Evolutionary conservation across 2,113 vertebrate species (phyloP), one percentile per base, ranked within the genome.

Genomic region (Gopherus evgoodei): DNA sequence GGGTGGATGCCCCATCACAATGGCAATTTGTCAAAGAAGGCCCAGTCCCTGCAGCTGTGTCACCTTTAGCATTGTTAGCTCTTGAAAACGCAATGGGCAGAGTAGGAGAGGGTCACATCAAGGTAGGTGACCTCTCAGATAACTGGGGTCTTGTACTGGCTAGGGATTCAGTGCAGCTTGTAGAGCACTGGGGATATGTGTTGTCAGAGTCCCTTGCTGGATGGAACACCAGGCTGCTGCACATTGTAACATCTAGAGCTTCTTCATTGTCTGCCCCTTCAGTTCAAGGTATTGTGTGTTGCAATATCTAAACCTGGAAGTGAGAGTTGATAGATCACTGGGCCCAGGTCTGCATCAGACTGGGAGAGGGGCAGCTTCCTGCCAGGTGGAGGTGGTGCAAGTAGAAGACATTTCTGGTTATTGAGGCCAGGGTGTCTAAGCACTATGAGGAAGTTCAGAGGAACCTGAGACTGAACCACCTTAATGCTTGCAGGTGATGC

Each of bases 1-100:
- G 62, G 31, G 31, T 65, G 14, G 31, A 65, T 31, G 31, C 13
- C 62, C 14, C 31, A 65, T 35, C 29, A 65, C 62, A 65, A 35
- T 65, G 50, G 54, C 76, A 49, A 0, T 44, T 86, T 3, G 8
- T 86, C 84, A 93, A 75, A 79, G 82, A 72, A 87, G 50, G 8
- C 50, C n/a, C 38, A 65, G 4, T 0, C 0, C 69, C 35, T 81
- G 29, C 12, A 56, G 8, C 22, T 4, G 1, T 0, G 1, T 78
- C 44, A 31, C 29, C 49, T n/a, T 31, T 49, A 11, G 21, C 9
- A 17, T 31, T 83, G 65, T 76, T 76, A 24, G 9, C 69, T 24
- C 38, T 75, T 12, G 38, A 38, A 38, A 75, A 5, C 21, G 9
- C 94, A 47, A 25, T 0, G 0, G 0, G 0, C 50, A 54, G 56